phyloP scores from a whole-genome alignment of 2,113 vertebrate genomes.

The Gambusia holbrooki region DNA sequence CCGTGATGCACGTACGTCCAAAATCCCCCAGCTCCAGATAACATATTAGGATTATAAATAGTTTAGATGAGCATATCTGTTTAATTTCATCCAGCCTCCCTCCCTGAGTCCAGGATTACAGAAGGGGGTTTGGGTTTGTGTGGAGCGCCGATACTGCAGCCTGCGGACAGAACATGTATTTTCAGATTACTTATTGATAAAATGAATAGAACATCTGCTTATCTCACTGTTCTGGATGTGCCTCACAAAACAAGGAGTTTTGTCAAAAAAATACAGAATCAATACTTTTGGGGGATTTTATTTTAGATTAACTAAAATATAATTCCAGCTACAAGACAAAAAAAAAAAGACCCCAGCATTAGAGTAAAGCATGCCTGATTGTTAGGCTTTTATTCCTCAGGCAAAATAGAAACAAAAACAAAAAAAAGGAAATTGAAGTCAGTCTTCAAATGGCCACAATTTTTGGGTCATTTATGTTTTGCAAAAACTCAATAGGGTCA shows the following conservation, averaged over 20 bases:
- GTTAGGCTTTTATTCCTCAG: background rate
- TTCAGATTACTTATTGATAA: too few species aligned
- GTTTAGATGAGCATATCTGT: constrained; percentile 83
- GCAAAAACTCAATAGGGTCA: background rate
- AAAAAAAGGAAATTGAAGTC: too few species aligned
- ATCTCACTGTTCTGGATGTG: too few species aligned
- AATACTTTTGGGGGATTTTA: too few species aligned
- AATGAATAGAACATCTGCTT: too few species aligned
- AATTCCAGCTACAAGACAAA: too few species aligned
- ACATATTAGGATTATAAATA: constrained; percentile 89
- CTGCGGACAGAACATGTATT: constrained; percentile 60
- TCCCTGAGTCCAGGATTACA: constrained; percentile 87
- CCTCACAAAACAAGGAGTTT: too few species aligned
- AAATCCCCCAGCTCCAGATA: constrained; percentile 84
- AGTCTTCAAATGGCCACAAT: background rate
- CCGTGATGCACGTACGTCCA: constrained; percentile 69
- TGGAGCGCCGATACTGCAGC: constrained; percentile 69
- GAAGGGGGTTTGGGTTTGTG: constrained; percentile 76
- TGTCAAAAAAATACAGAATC: too few species aligned
- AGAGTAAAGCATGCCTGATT: background rate
- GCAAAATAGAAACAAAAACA: too few species aligned
- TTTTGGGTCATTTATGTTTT: background rate
- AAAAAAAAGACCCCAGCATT: too few species aligned
- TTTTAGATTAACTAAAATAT: too few species aligned
- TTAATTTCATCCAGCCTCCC: constrained; percentile 77